A percentile compares a stretch with the other conserved stretches of the same genome.
Evolutionary conservation across 2,797 vertebrate species (phyloP).

Genomic region (Pteronotus mesoamericanus): DNA sequence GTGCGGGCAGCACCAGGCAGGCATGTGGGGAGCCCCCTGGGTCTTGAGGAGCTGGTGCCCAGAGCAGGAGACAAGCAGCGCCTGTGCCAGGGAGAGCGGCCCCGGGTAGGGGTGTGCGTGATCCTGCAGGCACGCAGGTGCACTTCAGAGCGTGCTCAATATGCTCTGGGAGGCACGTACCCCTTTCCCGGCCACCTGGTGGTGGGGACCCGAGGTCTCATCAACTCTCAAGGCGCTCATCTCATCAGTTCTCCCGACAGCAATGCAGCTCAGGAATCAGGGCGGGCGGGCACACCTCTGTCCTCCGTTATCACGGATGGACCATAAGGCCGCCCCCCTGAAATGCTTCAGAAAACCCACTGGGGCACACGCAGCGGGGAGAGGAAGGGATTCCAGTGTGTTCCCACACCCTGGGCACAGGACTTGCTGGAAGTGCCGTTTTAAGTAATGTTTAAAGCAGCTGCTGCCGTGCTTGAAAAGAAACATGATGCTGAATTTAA

Average conservation of each 20-base stretch:
- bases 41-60: background rate
- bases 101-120: rapidly evolving
- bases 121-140: background rate
- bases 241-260: background rate
- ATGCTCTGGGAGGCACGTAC: background rate
- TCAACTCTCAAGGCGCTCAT: background rate
- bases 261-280: background rate
- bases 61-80: background rate
- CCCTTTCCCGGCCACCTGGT: background rate
- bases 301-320: background rate
- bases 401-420: background rate
- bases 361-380: rapidly evolving
- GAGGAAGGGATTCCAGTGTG: background rate
- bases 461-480: slow-evolving; percentile 22
- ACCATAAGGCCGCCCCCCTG: background rate
- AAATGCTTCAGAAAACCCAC: background rate
- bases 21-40: too few species aligned
- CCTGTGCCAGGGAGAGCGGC: background rate
- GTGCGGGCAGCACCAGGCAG: background rate
- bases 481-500: slow-evolving; percentile 37
- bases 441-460: slow-evolving; percentile 37
- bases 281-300: rapidly evolving
- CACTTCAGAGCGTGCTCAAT: background rate
- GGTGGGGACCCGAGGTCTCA: background rate
- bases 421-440: slow-evolving; percentile 1